Conservation (phyloP, 2,888 invertebrate genomes). For the Alcis repandata region DNA sequence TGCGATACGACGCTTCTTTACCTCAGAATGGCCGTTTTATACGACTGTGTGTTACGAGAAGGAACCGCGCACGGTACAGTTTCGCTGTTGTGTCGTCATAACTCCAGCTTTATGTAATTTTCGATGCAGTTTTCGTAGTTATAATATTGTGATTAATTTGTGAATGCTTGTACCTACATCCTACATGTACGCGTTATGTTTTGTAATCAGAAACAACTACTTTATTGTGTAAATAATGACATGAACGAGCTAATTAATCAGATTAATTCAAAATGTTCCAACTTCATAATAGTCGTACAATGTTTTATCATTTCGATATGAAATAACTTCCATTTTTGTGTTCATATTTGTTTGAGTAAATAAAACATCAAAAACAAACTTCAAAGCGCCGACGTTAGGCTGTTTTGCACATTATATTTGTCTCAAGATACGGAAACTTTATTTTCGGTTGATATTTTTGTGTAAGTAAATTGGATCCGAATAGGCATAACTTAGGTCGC, state of each 20-base stretch:
- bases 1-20: constrained; percentile 20
- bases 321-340: no score
- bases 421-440: not conserved
- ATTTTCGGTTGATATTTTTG: not conserved
- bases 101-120: constrained; percentile 16
- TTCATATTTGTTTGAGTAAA: no score
- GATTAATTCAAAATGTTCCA: no score
- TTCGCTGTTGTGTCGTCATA: constrained; percentile 8
- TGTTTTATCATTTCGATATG: no score
- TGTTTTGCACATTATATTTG: not conserved
- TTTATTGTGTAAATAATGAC: not conserved
- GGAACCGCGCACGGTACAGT: constrained; percentile 15
- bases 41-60: constrained; percentile 21
- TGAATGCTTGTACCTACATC: not conserved
- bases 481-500: constrained; percentile 22
- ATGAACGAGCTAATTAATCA: no score
- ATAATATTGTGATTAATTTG: constrained; percentile 1
- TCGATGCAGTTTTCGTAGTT: constrained; percentile 17
- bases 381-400: no score
- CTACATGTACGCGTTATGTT: not conserved
- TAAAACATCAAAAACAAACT: no score
- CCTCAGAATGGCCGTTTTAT: constrained; percentile 27
- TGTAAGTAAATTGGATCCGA: constrained; percentile 15
- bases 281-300: no score
- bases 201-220: not conserved